Conservation (phyloP, 2,113 vertebrate species). For the Pampusana beccarii region DNA sequence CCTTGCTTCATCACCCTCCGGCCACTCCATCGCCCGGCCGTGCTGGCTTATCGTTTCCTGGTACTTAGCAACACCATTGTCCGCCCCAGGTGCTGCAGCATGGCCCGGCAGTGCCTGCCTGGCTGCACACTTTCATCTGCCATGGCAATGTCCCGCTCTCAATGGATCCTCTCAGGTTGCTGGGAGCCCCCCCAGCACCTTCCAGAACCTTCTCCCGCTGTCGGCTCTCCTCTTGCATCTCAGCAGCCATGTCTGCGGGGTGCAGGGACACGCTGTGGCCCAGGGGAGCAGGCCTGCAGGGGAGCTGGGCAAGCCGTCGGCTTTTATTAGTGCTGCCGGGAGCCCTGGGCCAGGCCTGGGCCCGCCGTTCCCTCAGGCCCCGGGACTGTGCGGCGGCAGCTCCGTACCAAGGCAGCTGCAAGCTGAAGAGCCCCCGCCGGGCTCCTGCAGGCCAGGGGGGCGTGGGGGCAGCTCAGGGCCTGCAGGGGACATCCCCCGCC, state of each 20-base stretch:
- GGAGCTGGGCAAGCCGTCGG: fast-evolving
- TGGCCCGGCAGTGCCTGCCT: not conserved
- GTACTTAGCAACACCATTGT: not conserved
- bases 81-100: fast-evolving
- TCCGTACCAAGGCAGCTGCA: not conserved
- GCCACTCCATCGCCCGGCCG: fast-evolving
- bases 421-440: too few species aligned
- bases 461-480: not conserved
- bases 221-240: too few species aligned
- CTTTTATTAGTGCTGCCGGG: not conserved
- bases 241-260: fast-evolving
- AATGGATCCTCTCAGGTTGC: not conserved
- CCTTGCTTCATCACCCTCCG: not conserved
- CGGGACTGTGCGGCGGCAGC: not conserved
- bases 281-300: fast-evolving
- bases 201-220: not conserved
- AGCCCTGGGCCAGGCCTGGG: not conserved
- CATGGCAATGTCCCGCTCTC: fast-evolving
- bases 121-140: not conserved
- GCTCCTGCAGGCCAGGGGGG: fast-evolving
- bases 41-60: not conserved
- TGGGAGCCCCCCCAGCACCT: not conserved
- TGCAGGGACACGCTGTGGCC: fast-evolving
- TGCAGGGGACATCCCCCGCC: too few species aligned
- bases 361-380: not conserved